Conservation (phyloP, 2,888 invertebrate genomes). For the Sympetrum striolatum region DNA sequence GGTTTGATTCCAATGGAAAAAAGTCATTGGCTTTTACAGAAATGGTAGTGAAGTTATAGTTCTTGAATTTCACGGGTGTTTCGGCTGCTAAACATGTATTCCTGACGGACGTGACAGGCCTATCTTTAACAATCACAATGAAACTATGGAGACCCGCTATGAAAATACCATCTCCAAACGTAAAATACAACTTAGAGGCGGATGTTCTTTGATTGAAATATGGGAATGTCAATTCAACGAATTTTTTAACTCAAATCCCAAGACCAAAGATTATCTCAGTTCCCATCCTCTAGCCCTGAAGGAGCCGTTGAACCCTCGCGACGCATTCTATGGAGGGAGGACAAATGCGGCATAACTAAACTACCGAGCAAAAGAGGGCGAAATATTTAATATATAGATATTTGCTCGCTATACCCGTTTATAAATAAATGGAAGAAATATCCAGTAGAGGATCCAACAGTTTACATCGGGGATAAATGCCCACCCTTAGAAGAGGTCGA, state of each 20-base stretch:
- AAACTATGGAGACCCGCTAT: background rate
- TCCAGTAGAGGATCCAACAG: background rate
- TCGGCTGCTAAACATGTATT: background rate
- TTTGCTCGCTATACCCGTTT: background rate
- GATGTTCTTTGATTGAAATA: conserved; percentile 44
- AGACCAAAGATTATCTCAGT: background rate
- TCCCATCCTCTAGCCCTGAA: conserved; percentile 5
- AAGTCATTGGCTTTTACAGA: background rate
- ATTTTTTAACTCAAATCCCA: conserved; percentile 34
- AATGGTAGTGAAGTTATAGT: background rate
- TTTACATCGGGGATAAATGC: conserved; percentile 47
- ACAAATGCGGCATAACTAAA: conserved; percentile 50
- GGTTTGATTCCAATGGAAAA: background rate
- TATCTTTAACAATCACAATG: background rate
- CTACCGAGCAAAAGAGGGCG: conserved; percentile 45
- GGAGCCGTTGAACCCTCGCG: conserved; percentile 48
- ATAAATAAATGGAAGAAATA: conserved; percentile 47
- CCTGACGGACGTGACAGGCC: background rate
- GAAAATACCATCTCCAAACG: conserved; percentile 46
- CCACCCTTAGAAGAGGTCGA: conserved; percentile 47
- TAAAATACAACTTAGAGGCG: conserved; percentile 15
- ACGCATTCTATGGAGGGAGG: conserved; percentile 50
- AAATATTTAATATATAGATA: background rate
- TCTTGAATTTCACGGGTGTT: background rate
- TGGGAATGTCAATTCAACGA: conserved; percentile 48